Conservation (phyloP, 2,113 vertebrate species). For the Actenoides lindsayi region DNA sequence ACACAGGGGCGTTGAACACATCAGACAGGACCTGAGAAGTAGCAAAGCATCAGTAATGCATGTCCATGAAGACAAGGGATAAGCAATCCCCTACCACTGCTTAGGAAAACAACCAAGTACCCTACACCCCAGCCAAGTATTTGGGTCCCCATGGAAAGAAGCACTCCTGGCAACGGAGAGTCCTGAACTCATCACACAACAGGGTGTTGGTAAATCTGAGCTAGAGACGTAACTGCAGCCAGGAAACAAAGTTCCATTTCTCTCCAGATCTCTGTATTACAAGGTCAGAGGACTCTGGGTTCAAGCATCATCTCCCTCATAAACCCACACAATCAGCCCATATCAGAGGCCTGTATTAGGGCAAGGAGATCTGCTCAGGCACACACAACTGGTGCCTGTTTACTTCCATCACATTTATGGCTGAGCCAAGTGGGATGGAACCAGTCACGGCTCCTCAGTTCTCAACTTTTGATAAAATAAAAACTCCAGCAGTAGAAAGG, state of each 20-base stretch:
- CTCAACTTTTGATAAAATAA: not conserved
- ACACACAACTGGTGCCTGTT: not conserved
- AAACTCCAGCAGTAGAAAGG: not conserved
- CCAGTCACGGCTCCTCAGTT: not conserved
- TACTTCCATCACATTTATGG: not conserved
- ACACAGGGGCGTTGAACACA: slow-evolving; percentile 89
- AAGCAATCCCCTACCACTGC: not conserved
- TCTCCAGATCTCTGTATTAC: not conserved
- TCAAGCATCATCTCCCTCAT: not conserved
- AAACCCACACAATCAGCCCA: not conserved
- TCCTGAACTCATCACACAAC: not conserved
- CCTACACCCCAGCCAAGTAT: not conserved
- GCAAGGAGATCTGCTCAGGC: not conserved
- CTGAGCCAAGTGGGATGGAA: not conserved
- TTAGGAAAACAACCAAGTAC: not conserved
- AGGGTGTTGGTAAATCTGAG: not conserved
- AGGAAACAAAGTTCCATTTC: not conserved
- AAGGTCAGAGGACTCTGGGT: not conserved
- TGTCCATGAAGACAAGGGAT: not conserved
- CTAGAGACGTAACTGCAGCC: not conserved
- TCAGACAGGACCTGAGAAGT: slow-evolving; percentile 88
- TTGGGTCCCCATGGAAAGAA: not conserved
- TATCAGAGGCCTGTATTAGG: not conserved
- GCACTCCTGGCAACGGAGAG: not conserved
- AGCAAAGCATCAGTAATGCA: not conserved